Base-by-base conservation (phyloP, 2,888 invertebrate species). In the Eueremaeus valkanovi region DNA sequence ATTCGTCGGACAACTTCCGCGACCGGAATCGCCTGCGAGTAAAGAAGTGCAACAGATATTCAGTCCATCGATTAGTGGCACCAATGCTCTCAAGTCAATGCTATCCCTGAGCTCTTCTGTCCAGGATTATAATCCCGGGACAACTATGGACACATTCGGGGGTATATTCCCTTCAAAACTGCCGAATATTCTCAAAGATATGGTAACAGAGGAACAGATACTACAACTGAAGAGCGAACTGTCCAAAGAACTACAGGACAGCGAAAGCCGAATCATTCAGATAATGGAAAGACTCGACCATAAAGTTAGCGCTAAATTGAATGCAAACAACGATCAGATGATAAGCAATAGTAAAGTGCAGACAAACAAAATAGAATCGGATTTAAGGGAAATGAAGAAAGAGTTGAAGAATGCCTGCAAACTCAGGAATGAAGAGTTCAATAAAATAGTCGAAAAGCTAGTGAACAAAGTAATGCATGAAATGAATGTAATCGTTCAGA, bases 381-480 rank as follows among this genome's bases (percentile, higher is more conserved):
- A 75, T 40, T 58, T 75, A 24, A 31, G 18, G 13, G 42, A 49
- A 6, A 31, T 72, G 29, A 61, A 66, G 42, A 75, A 72, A 31
- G 75, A 75, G 21, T 31, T 72, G 72, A 75, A 75, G 42, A 72
- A 36, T 61, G 63, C 72, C 29, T 72, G 55, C 27, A 55, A 75
- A 31, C 29, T 75, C 21, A 36, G 72, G 0, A 68, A 68, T 40
- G 68, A 68, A 68, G 42, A 51, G 31, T 42, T 51, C n/a, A 75
- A 72, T 21, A 75, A 75, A 61, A 75, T 75, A 27, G 61, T 72
- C 24, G 72, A 75, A 61, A 40, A 72, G n/a, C 40, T 75, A 27
- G 42, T 75, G n/a, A 75, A 72, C 31, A 75, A 72, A 49, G 40
- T 75, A 18, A 75, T 75, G 75, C 42, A 72, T 27, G 72, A 75